Evolutionary conservation across 2,797 vertebrate genomes (phyloP).

Genomic region (Bovichtus variegatus): DNA sequence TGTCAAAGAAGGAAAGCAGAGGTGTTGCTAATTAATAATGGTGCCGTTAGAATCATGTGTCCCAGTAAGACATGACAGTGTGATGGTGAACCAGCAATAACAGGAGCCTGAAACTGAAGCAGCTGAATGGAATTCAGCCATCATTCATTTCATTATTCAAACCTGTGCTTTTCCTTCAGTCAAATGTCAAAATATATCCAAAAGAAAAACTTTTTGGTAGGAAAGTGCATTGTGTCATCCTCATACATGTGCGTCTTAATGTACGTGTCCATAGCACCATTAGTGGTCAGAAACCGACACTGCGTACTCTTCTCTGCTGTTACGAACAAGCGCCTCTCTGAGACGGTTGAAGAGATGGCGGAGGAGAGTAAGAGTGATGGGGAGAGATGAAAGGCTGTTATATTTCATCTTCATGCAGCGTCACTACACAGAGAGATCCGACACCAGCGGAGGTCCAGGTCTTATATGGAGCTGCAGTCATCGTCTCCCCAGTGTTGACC

Average conservation of each 20-base stretch:
- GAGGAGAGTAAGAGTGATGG: conserved; percentile 22
- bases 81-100: not conserved
- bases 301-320: not conserved
- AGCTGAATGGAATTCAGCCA: no score
- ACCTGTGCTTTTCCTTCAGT: not conserved
- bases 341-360: conserved; percentile 1
- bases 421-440: conserved; percentile 27
- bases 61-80: not conserved
- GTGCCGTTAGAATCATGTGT: not conserved
- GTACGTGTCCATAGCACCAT: not conserved
- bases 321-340: not conserved
- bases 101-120: not conserved
- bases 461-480: conserved; percentile 56
- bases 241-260: not conserved
- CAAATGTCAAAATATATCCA: not conserved
- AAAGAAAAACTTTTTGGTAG: no score
- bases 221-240: not conserved
- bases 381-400: conserved; percentile 36
- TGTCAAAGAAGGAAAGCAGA: not conserved
- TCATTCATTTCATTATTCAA: not conserved
- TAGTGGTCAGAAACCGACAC: not conserved
- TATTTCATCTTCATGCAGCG: conserved; percentile 44
- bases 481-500: conserved; percentile 21
- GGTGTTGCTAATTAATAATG: no score
- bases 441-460: conserved; percentile 43